Evolutionary conservation across 2,113 vertebrate genomes (phyloP), one percentile per base, ranked within the genome.

Genomic region (Oenanthe melanoleuca): DNA sequence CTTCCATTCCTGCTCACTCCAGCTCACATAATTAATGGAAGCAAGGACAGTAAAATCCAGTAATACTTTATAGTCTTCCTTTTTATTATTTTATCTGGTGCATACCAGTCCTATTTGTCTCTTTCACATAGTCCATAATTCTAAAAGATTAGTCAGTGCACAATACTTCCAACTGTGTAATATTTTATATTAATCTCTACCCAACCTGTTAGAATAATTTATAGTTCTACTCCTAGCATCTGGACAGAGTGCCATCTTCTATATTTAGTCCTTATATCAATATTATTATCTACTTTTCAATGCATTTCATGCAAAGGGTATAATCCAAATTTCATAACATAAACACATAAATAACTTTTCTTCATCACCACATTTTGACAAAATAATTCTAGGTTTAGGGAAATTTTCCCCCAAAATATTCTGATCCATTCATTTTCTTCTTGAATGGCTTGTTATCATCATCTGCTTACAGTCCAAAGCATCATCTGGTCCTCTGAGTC

Each of bases 141-240:
- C 33, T 72, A 55, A 75, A 80, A 82, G 47, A 86, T 38, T 80
- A 82, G 25, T 8, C 34, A 84, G 42, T 45, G 34, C 47, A 74
- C 33, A 70, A 55, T 66, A 37, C 40, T 87, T 31, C 37, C 72
- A 94, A 70, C 40, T 80, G 16, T 65, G 59, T 34, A 60, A 59
- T 69, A 86, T 75, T 94, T 89, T 56, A 91, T 70, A 73, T 86
- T 91, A 61, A 78, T 64, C 38, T 92, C 42, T 71, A 71, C 11
- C 1, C 44, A 67, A 52, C 6, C 12, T 72, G 44, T 14, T 69
- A 21, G 29, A 92, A 52, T 72, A 2, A 83, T 72, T 91, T 72
- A 60, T 75, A 87, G 73, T 56, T 88, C 12, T 82, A 20, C 15
- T 79, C 14, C 25, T 31, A 52, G 14, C 9, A 71, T 60, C 57